These are phyloP conservation scores for Heliothis subflexa DNA, from an alignment of 1,140 invertebrate species.

Conservation along the genomic window DNA sequence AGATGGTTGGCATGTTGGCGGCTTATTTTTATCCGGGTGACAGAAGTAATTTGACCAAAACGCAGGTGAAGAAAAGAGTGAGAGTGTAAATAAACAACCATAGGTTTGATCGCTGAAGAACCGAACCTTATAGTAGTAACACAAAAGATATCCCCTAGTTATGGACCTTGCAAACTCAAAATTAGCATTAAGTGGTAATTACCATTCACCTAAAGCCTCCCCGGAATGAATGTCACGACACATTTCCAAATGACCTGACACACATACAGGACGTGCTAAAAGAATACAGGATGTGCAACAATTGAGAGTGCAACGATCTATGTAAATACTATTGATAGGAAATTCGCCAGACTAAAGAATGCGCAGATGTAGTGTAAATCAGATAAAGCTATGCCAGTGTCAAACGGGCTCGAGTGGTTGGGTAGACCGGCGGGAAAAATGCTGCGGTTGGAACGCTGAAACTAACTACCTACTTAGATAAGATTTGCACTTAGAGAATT, in stretches of 20 bases:
- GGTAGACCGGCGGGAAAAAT: conserved; percentile 21
- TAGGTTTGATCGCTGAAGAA: too few relatives aligned
- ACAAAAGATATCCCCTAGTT: too few relatives aligned
- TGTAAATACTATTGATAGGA: conserved; percentile 41
- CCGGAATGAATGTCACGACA: background rate
- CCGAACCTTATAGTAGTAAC: too few relatives aligned
- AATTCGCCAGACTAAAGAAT: conserved; percentile 49
- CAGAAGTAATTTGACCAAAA: too few relatives aligned
- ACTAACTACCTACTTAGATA: too few relatives aligned
- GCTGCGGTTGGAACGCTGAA: conserved; percentile 22
- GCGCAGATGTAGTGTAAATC: conserved; percentile 48
- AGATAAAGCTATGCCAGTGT: conserved; percentile 42
- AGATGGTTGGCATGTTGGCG: too few relatives aligned
- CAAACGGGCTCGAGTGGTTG: conserved; percentile 4
- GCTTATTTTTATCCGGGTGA: too few relatives aligned
- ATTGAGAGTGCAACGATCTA: conserved; percentile 39
- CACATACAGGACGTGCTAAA: background rate
- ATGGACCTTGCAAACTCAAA: too few relatives aligned
- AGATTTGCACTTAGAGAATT: too few relatives aligned
- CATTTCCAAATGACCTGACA: background rate
- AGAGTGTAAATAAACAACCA: too few relatives aligned
- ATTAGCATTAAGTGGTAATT: background rate
- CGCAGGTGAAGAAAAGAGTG: too few relatives aligned
- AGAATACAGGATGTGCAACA: conserved; percentile 24
- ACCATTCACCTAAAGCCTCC: background rate